Evolutionary conservation across 2,888 invertebrate genomes (phyloP).

Genomic region (Chalcosyrphus nemorum): DNA sequence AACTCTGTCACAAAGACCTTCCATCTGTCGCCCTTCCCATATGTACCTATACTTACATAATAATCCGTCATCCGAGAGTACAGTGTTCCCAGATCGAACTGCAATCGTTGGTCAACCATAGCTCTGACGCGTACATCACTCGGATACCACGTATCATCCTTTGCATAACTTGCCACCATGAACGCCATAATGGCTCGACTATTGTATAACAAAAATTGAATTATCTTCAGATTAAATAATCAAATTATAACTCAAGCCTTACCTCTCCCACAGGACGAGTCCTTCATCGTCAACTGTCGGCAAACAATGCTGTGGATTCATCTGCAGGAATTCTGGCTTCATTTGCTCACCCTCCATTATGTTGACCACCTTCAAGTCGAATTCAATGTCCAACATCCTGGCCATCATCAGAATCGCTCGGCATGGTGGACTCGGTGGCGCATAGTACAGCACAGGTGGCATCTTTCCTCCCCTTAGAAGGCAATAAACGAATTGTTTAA

Average conservation of each 20-base stretch:
- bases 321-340: constrained; percentile 84
- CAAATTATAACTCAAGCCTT: constrained; percentile 20
- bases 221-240: neutral
- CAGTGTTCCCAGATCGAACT: constrained; percentile 84
- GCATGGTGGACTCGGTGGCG: constrained; percentile 85
- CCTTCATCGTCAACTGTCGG: constrained; percentile 85
- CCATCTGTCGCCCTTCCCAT: too few relatives aligned
- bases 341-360: constrained; percentile 84
- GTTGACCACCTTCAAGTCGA: constrained; percentile 85
- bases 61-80: constrained; percentile 83
- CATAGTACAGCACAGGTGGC: constrained; percentile 83
- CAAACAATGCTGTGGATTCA: constrained; percentile 84
- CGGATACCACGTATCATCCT: constrained; percentile 85
- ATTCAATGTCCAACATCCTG: constrained; percentile 84
- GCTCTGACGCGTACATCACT: constrained; percentile 84
- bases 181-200: constrained; percentile 84
- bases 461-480: constrained; percentile 81
- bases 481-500: constrained; percentile 82
- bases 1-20: too few relatives aligned
- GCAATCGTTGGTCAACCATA: constrained; percentile 84
- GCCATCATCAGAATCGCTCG: constrained; percentile 84
- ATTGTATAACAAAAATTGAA: constrained; percentile 38
- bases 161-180: constrained; percentile 84
- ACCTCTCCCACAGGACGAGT: constrained; percentile 83
- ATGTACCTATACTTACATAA: constrained; percentile 83